Evolutionary conservation across 2,888 invertebrate species (phyloP), one percentile per base, ranked within the genome.

Genomic region (Nomada ferruginata): DNA sequence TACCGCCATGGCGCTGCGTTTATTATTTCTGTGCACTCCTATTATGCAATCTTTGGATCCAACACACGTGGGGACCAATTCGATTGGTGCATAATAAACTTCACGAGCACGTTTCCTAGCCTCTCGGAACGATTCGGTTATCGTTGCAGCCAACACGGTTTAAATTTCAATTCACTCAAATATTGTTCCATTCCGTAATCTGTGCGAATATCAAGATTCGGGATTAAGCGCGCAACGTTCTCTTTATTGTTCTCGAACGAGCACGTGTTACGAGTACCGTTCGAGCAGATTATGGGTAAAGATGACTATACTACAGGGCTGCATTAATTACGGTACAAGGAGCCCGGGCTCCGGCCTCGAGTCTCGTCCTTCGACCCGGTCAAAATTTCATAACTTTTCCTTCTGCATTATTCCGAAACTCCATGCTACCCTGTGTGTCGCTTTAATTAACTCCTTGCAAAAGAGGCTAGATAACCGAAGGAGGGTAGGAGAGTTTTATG

Each of bases 311-410:
- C 81, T 86, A 86, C 76, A 53, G 63, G 59, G 44, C 59, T 63
- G 75, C 74, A 79, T 79, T 86, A 84, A 84, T 65, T 76, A 68
- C 77, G 55, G 84, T 80, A 75, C 70, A 68, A 70, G 20, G 66
- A 78, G 29, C 65, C 44, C 13, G 20, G 50, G 59, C 64, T 66
- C 75, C 57, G 52, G 52, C 64, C 68, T 29, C n/a, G 36, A 55
- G 64, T 52, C 29, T 44, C 53, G 72, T 66, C 64, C 83, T 71
- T 47, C 36, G 4, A 52, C 26, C 23, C 5, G 10, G 20, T 18
- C n/a, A 66, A 65, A 86, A 86, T 77, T 85, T 81, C 68, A 59
- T 71, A 75, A 79, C 66, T 75, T 59, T 50, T 55, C 52, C 68
- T 53, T 50, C 65, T 61, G 65, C 52, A 60, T 71, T 75, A 79